phyloP scores from a whole-genome alignment of 2,797 vertebrate species.

The Danionella dracula region DNA sequence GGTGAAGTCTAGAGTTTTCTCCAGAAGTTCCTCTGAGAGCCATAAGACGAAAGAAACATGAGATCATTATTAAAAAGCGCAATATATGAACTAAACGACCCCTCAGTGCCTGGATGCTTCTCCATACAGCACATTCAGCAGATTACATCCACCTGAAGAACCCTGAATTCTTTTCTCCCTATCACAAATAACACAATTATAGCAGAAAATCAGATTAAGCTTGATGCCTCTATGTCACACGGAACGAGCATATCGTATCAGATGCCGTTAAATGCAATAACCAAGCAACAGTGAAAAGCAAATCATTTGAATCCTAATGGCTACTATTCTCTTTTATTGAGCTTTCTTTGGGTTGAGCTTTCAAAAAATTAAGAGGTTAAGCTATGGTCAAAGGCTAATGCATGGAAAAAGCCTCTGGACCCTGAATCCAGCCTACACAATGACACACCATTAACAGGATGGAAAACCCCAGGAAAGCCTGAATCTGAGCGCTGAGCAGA shows the following conservation, averaged over 20 bases:
- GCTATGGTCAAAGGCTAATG: slow-evolving; percentile 60
- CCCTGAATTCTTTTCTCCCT: slow-evolving; percentile 28
- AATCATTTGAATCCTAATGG: slow-evolving; percentile 47
- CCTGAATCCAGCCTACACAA: slow-evolving; percentile 59
- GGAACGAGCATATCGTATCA: slow-evolving; percentile 34
- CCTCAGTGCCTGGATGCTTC: slow-evolving; percentile 19
- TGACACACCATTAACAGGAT: slow-evolving; percentile 66
- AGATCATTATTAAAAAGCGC: slow-evolving; percentile 38
- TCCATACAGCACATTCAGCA: slow-evolving; percentile 34
- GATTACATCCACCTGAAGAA: slow-evolving; percentile 35
- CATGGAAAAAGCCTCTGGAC: slow-evolving; percentile 54
- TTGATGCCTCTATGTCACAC: slow-evolving; percentile 31
- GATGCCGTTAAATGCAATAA: slow-evolving; percentile 43
- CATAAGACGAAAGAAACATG: slow-evolving; percentile 31
- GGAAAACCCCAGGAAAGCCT: slow-evolving; percentile 55
- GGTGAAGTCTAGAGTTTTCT: slow-evolving; percentile 28
- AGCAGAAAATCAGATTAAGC: slow-evolving; percentile 33
- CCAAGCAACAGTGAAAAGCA: slow-evolving; percentile 14
- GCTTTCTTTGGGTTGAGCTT: slow-evolving; percentile 39
- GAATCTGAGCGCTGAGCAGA: slow-evolving; percentile 56
- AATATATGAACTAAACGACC: slow-evolving; percentile 39
- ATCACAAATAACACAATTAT: slow-evolving; percentile 40
- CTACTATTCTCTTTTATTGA: slow-evolving; percentile 30
- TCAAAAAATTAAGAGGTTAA: slow-evolving; percentile 54
- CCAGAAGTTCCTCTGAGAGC: slow-evolving; percentile 33